Conservation (phyloP, 2,113 vertebrate species). For the Hemiprocne comata region DNA sequence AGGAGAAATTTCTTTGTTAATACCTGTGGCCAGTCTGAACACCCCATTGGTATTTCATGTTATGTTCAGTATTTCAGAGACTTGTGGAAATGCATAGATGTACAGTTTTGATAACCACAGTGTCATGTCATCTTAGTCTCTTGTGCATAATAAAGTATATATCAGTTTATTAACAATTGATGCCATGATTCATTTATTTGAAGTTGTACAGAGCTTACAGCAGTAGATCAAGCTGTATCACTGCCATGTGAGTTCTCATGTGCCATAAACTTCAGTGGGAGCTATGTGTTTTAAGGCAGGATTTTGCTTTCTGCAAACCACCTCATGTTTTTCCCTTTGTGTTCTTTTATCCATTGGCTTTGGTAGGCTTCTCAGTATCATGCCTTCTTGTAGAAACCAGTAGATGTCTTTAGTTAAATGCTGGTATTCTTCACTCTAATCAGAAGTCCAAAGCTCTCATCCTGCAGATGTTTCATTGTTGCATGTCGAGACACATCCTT, state of each 20-base stretch:
- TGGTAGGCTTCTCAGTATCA: background rate
- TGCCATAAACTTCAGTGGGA: background rate
- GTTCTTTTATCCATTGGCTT: background rate
- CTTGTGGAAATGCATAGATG: constrained; percentile 73
- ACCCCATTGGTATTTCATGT: constrained; percentile 59
- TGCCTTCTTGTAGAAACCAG: background rate
- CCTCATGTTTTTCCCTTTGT: background rate
- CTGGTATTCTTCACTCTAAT: background rate
- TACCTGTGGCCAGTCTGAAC: constrained; percentile 80
- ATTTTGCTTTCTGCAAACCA: background rate
- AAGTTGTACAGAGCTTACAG: background rate
- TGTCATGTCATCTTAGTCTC: constrained; percentile 76
- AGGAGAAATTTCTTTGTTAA: constrained; percentile 60
- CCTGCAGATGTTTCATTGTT: background rate
- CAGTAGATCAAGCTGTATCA: background rate
- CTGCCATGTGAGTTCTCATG: background rate
- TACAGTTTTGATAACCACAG: constrained; percentile 81
- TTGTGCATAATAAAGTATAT: constrained; percentile 85
- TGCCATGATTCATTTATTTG: background rate
- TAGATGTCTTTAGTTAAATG: background rate
- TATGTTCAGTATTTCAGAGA: constrained; percentile 66
- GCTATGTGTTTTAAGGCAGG: background rate
- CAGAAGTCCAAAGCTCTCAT: background rate
- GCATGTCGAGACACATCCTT: background rate
- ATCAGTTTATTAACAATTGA: constrained; percentile 67